Base-by-base conservation (phyloP, 2,888 invertebrate species). In the Tachina fera region DNA sequence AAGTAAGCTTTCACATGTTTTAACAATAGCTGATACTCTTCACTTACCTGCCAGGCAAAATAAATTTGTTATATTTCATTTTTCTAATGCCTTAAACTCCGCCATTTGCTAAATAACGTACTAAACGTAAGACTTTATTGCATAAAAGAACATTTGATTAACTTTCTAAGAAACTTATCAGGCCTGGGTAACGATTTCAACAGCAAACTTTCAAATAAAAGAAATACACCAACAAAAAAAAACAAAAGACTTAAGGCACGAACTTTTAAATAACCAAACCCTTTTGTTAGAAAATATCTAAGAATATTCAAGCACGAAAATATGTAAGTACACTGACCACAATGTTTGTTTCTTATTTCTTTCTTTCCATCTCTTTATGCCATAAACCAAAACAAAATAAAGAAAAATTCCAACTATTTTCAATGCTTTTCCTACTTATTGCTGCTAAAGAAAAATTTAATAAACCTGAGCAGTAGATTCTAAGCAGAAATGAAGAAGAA, bases 381-480 rank as follows among this genome's bases (percentile, higher is more conserved):
- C 53, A 13, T 5, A 45, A 49, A 61, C 22, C 74, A 78, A 78
- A 83, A 83, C 78, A 83, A 83, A 77, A 71, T 56, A 14, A 60
- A 67, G 72, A 72, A 83, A 77, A 83, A 78, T 78, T 47, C 31
- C 45, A 83, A 83, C 67, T 47, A 78, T 83, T 83, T 78, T 58
- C 45, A 51, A 16, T n/a, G 60, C 43, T 58, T 81, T 81, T 74
- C 39, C 19, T 74, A 19, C n/a, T 56, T n/a, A n/a, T 63, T 31
- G n/a, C 47, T 58, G 16, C 13, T 47, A 22, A 76, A 70, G 39
- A 47, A 70, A 53, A 76, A 58, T 22, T 22, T 56, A 80, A 60
- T 10, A 56, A 47, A 70, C 65, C 61, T 58, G n/a, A n/a, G 56
- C 60, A 58, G 51, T 74, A 67, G 68, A 81, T 74, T 74, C 13